Conservation (phyloP, 1,140 invertebrate genomes). For the Octopus bimaculoides region DNA sequence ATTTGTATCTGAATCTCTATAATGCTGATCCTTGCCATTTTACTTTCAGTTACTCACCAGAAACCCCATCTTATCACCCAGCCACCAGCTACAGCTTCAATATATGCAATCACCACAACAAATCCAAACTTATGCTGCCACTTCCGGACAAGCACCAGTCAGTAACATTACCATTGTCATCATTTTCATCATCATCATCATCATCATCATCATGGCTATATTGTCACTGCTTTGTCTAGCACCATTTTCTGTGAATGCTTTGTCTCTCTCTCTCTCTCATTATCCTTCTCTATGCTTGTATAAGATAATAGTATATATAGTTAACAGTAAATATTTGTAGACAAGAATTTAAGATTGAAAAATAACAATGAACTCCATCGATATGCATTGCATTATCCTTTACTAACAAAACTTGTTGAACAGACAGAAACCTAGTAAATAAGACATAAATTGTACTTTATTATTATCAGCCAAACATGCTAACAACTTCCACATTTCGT, state of each 20-base stretch:
- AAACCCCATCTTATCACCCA: conserved; percentile 6
- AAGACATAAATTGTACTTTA: too few relatives aligned
- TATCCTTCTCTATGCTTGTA: background rate
- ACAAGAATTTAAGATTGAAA: background rate
- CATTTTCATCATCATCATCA: background rate
- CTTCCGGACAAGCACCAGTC: background rate
- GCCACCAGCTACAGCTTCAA: conserved; percentile 17
- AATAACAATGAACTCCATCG: too few relatives aligned
- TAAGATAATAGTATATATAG: background rate
- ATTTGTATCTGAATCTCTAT: background rate
- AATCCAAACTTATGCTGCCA: background rate
- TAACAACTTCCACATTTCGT: too few relatives aligned
- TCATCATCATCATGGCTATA: background rate
- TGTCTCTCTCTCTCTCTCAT: background rate
- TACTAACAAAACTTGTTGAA: too few relatives aligned
- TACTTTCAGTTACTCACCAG: background rate
- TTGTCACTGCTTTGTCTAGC: background rate
- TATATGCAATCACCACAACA: conserved; percentile 24
- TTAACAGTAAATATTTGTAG: background rate
- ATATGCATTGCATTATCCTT: too few relatives aligned
- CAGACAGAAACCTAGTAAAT: too few relatives aligned
- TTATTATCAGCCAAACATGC: too few relatives aligned
- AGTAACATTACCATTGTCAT: background rate
- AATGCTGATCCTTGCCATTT: background rate
- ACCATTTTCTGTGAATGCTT: background rate